Evolutionary conservation across 2,113 vertebrate species (phyloP).

Genomic region (Rissa tridactyla): DNA sequence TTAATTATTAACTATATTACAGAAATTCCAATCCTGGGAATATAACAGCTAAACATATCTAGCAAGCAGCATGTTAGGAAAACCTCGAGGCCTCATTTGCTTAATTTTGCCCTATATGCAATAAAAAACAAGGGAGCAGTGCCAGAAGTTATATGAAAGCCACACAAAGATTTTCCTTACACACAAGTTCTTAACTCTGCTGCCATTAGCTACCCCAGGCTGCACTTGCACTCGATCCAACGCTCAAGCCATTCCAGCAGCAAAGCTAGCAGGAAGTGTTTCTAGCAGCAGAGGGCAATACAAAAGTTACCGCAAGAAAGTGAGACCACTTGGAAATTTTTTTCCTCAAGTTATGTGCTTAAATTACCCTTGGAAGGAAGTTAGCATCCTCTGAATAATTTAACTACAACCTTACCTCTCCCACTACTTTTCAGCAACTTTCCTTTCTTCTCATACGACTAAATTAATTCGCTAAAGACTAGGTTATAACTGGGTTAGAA

Average conservation of each 20-base stretch:
- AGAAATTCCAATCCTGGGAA: slow-evolving; percentile 55
- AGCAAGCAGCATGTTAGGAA: slow-evolving; percentile 38
- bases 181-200: slow-evolving; percentile 54
- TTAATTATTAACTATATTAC: slow-evolving; percentile 42
- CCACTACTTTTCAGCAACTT: slow-evolving; percentile 71
- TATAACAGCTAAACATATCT: slow-evolving; percentile 41
- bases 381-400: slow-evolving; percentile 72
- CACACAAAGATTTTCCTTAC: slow-evolving; percentile 32
- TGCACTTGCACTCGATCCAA: slow-evolving; percentile 53
- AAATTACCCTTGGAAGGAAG: slow-evolving; percentile 70
- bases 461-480: slow-evolving; percentile 73
- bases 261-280: slow-evolving; percentile 58
- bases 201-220: slow-evolving; percentile 45
- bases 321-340: slow-evolving; percentile 24
- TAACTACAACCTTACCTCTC: slow-evolving; percentile 69
- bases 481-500: slow-evolving; percentile 73
- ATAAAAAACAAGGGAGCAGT: slow-evolving; percentile 18
- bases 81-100: slow-evolving; percentile 46
- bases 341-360: slow-evolving; percentile 63
- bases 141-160: slow-evolving; percentile 56
- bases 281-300: slow-evolving; percentile 65
- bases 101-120: slow-evolving; percentile 41
- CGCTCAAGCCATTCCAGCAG: slow-evolving; percentile 56
- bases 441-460: slow-evolving; percentile 66
- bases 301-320: slow-evolving; percentile 47